phyloP scores from a whole-genome alignment of 2,888 invertebrate genomes.

The Tinea trinotella region DNA sequence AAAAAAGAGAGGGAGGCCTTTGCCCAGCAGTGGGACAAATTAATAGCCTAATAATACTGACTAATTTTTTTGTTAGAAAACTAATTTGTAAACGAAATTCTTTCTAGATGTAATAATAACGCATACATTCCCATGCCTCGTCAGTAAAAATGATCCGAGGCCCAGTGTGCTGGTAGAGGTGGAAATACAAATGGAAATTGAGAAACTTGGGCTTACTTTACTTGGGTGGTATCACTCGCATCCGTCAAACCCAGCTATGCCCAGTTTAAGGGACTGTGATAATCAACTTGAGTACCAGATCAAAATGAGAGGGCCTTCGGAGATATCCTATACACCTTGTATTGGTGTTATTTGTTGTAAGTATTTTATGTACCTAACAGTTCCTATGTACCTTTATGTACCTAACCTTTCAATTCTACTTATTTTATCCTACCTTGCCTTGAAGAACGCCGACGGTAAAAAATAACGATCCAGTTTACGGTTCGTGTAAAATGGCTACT shows the following conservation, averaged over 20 bases:
- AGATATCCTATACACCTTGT: constrained; percentile 94
- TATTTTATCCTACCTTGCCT: too few relatives aligned
- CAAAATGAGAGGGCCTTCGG: constrained; percentile 91
- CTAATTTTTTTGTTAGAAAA: too few relatives aligned
- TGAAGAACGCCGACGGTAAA: too few relatives aligned
- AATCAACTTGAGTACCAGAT: constrained; percentile 96
- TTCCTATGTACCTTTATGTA: too few relatives aligned
- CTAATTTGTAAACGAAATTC: too few relatives aligned
- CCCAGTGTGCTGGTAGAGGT: constrained; percentile 83
- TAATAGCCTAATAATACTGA: too few relatives aligned
- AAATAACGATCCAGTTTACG: too few relatives aligned
- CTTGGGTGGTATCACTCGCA: constrained; percentile 98
- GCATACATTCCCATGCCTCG: constrained; percentile 90
- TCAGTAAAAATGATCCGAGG: constrained; percentile 83
- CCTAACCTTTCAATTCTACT: too few relatives aligned
- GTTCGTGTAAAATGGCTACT: too few relatives aligned
- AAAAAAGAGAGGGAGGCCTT: too few relatives aligned
- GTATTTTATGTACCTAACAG: too few relatives aligned
- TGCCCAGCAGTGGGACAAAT: too few relatives aligned
- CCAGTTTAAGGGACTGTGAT: constrained; percentile 90
- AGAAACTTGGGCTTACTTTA: constrained; percentile 83
- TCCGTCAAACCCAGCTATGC: constrained; percentile 89
- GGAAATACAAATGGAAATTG: constrained; percentile 87
- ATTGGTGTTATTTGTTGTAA: constrained; percentile 93
- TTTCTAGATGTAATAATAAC: constrained; percentile 86